Base-by-base conservation (phyloP, 2,113 vertebrate genomes). In the Dicerorhinus sumatrensis region DNA sequence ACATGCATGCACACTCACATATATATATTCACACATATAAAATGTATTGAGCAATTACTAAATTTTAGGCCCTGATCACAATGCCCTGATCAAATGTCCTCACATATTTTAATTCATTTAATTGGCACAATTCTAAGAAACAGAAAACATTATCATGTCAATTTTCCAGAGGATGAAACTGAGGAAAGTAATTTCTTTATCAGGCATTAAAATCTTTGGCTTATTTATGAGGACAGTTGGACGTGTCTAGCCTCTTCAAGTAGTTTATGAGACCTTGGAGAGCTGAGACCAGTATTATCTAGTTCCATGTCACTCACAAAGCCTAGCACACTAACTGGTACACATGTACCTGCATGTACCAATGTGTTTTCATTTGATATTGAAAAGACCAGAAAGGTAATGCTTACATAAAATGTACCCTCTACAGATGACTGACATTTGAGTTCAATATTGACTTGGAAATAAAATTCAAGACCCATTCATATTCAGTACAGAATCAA, bases 351-450 rank as follows among this genome's bases (percentile, higher is more conserved):
- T 73, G 39, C 67, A 86, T 33, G 60, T 17, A 56, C 76, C 42
- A 14, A 33, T 12, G 31, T 63, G 77, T 91, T 93, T 85, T 92
- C 67, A 89, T 89, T 96, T 82, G 72, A 97, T 62, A 97, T 73
- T 79, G 86, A 94, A 96, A 91, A 96, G 36, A 75, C 29, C 33
- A 83, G 79, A 83, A 80, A 95, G 67, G 89, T 67, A 97, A 96
- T 76, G 67, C 27, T 94, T 89, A 33, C 42, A 86, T 93, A 82
- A 96, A 95, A 95, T 70, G 51, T 79, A 79, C 79, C 80, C 75
- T 92, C 95, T 95, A 92, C 46, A 96, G 95, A 94, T 85, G 88
- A 94, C 91, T 97, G 96, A 97, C 96, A 96, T 97, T 97, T 97
- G 75, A 95, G 93, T 96, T 97, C 69, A 94, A 89, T 90, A 97